Conservation (phyloP, 2,113 vertebrate genomes). For the Phyllopteryx taeniolatus region DNA sequence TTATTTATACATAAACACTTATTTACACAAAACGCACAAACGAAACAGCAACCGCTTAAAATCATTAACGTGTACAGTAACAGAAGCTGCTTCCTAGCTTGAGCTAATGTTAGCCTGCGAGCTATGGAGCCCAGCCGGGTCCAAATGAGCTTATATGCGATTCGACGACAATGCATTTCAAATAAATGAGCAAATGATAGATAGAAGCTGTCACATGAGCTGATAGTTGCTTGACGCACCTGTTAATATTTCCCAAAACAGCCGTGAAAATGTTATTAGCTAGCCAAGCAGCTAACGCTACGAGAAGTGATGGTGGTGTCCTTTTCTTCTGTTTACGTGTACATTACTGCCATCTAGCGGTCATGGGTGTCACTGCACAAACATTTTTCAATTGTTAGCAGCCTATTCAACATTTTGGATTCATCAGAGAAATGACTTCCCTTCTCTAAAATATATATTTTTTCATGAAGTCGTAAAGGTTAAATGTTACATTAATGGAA, state of each 20-base stretch:
- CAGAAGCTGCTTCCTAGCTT: not conserved
- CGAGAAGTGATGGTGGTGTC: conserved; percentile 34
- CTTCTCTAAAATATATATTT: no score
- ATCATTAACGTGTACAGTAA: no score
- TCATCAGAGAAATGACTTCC: no score
- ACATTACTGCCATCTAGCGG: not conserved
- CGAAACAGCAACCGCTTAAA: no score
- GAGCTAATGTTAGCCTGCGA: conserved; percentile 17
- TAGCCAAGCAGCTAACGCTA: conserved; percentile 15
- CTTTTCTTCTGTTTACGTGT: conserved; percentile 3
- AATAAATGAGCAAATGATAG: accelerated
- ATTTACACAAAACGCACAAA: no score
- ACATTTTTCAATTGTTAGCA: not conserved
- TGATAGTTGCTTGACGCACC: conserved; percentile 25
- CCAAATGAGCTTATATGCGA: accelerated
- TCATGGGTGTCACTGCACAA: not conserved
- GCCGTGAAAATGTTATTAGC: conserved; percentile 48
- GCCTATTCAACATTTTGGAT: no score
- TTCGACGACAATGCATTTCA: not conserved
- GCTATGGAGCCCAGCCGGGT: not conserved
- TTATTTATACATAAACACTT: no score
- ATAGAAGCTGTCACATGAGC: accelerated
- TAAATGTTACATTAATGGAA: no score
- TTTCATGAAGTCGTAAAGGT: no score
- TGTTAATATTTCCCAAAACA: conserved; percentile 57